Evolutionary conservation across 2,113 vertebrate species (phyloP).

Genomic region (Chloropsis cyanopogon): DNA sequence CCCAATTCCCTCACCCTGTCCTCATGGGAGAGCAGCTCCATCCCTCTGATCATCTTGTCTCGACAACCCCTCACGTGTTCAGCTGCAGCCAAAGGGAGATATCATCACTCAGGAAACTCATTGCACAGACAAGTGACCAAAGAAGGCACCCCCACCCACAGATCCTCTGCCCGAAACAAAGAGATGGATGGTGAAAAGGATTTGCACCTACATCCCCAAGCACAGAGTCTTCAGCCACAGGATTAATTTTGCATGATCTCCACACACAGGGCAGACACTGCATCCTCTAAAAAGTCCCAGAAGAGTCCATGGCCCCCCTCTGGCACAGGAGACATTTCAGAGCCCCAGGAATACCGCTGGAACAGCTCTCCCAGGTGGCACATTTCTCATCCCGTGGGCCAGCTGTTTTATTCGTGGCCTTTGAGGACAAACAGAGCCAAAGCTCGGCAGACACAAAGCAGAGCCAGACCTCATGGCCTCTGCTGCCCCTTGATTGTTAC

Average conservation of each 20-base stretch:
- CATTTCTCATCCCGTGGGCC: not conserved
- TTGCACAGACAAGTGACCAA: not conserved
- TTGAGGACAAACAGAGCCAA: not conserved
- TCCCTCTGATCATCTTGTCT: not conserved
- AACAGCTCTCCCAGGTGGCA: not conserved
- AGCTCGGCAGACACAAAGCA: not conserved
- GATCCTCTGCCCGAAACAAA: not conserved
- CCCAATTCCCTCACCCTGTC: not conserved
- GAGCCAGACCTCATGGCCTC: not conserved
- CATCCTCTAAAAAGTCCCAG: not conserved
- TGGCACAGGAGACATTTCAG: not conserved
- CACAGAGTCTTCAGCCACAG: not conserved
- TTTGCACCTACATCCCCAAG: not conserved
- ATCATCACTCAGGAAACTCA: not conserved
- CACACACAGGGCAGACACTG: fast-evolving
- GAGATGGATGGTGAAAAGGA: not conserved
- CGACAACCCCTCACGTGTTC: not conserved
- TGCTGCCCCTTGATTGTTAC: not conserved
- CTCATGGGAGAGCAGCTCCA: not conserved
- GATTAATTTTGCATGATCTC: not conserved
- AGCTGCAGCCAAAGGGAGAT: not conserved
- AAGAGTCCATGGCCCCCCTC: not conserved
- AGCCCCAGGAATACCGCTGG: not conserved
- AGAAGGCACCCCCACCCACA: not conserved
- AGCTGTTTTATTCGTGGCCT: not conserved